Percentiles rank a stretch among this genome's conserved stretches.
Conservation (phyloP, 2,797 vertebrate species). For the Poeciliopsis gracilis region DNA sequence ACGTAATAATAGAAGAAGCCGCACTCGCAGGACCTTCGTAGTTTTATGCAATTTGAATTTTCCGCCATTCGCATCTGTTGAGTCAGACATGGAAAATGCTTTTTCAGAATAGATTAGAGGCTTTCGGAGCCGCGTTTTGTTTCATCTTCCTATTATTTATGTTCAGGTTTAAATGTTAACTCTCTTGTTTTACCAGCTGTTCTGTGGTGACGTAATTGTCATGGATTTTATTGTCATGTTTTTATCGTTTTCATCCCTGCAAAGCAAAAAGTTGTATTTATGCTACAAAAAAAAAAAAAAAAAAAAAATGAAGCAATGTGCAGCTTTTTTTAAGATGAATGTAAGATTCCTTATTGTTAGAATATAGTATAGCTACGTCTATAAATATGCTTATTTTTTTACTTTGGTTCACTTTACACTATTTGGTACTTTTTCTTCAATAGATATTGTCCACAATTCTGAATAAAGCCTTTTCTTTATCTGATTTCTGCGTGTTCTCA, state of each 20-base stretch:
- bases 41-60: constrained; percentile 21
- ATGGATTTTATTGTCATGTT: constrained; percentile 25
- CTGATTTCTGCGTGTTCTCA: neutral
- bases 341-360: constrained; percentile 48
- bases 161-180: constrained; percentile 2
- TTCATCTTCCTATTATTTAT: neutral
- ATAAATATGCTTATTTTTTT: constrained; percentile 69
- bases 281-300: constrained; percentile 46
- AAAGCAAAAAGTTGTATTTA: constrained; percentile 40
- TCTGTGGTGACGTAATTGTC: constrained; percentile 11
- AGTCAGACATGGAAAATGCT: neutral
- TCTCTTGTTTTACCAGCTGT: constrained; percentile 7
- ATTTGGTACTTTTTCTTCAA: constrained; percentile 56
- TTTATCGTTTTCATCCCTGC: constrained; percentile 25
- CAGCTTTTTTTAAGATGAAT: constrained; percentile 57
- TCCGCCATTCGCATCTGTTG: constrained; percentile 2
- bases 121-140: neutral
- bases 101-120: neutral
- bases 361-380: constrained; percentile 34
- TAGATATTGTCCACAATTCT: constrained; percentile 37
- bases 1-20: constrained; percentile 21
- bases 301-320: constrained; percentile 1
- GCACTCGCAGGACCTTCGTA: constrained; percentile 26
- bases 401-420: constrained; percentile 51
- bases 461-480: constrained; percentile 58